Evolutionary conservation across 2,888 invertebrate species (phyloP).

Genomic region (Eucriotettix oculatus): DNA sequence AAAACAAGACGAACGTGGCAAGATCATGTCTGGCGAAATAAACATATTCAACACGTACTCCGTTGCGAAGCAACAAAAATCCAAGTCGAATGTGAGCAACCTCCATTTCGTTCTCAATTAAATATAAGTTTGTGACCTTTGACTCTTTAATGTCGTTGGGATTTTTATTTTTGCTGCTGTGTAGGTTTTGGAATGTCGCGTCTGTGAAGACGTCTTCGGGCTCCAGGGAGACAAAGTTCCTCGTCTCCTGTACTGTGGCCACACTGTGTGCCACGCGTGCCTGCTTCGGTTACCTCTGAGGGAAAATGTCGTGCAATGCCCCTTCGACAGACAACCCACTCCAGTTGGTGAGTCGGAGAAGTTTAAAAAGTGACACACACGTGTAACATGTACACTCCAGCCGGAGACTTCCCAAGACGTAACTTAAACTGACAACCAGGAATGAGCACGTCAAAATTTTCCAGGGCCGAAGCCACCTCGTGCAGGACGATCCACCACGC

Average conservation of each 20-base stretch:
- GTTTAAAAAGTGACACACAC: too few relatives aligned
- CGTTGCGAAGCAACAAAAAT: constrained; percentile 15
- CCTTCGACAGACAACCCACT: constrained; percentile 38
- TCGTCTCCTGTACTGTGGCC: constrained; percentile 31
- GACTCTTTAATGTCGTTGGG: not conserved
- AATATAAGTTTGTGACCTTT: not conserved
- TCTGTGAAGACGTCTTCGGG: constrained; percentile 36
- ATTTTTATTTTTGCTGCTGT: not conserved
- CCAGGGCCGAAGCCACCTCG: too few relatives aligned
- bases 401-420: not conserved
- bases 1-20: not conserved
- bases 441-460: too few relatives aligned
- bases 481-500: too few relatives aligned
- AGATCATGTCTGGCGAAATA: constrained; percentile 18
- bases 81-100: constrained; percentile 16
- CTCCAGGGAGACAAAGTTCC: constrained; percentile 37
- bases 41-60: constrained; percentile 16
- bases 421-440: too few relatives aligned
- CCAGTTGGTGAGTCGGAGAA: constrained; percentile 22
- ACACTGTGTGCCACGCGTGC: constrained; percentile 40
- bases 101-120: not conserved
- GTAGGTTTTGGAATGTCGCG: constrained; percentile 34
- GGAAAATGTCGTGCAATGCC: constrained; percentile 29
- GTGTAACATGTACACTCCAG: not conserved
- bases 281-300: constrained; percentile 28